Base-by-base conservation (phyloP, 2,888 invertebrate genomes). In the Gryllus longicercus region DNA sequence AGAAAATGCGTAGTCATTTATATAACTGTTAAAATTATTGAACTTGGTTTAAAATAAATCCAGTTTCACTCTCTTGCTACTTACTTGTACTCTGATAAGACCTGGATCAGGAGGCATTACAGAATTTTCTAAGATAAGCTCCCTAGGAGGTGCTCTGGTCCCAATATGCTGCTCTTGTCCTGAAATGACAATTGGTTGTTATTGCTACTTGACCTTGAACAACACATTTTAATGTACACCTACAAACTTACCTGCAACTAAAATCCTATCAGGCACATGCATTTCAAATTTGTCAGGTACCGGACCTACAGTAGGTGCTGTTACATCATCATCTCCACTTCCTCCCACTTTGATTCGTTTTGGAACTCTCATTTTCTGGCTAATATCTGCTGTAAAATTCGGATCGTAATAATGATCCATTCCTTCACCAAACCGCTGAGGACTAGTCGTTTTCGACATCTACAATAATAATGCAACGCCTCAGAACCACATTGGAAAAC, bases 221-320 rank as follows among this genome's bases (percentile, higher is more conserved):
- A 38, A 49, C 5, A 49, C 49, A n/a, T 23, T 18, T 77, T 23
- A 14, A 77, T 50, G 75, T 21, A 49, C 14, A 38, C 16, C 74
- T 25, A 18, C 91, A 85, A 92, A 91, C 87, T 92, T 92, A 86
- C 97, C 97, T 84, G 94, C 91, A 77, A 97, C 94, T 83, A 97
- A 90, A 86, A 98, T 97, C 85, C 96, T 91, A 85, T 97, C 97
- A 3, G 97, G 97, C 74, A 98, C 97, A 85, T 93, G 93, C 97
- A 97, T 97, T 84, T 94, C 93, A 86, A 94, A 92, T 87, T 94
- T 94, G 84, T 95, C 94, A 79, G 84, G 84, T 86, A 91, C 90
- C 83, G 90, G 89, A 93, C 93, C 93, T 86, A 91, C 90, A 83
- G 90, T 89, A 93, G 93, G 93, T 75, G 90, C 84, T 12, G 91